Base-by-base conservation (phyloP, 2,797 vertebrate genomes). In the Malacoraja senta region DNA sequence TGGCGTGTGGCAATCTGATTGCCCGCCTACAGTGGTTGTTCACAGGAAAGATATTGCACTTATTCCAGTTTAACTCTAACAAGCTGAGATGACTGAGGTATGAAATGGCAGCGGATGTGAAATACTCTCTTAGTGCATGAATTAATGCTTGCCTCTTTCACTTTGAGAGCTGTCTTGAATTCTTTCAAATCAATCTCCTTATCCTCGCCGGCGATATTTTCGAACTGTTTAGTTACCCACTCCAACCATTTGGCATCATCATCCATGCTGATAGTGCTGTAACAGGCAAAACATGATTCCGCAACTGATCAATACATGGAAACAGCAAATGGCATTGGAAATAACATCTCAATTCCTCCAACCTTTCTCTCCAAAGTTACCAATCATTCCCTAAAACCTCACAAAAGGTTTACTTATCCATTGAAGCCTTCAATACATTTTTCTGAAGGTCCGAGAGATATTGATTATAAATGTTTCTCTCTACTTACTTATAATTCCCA, bases 161-260 rank as follows among this genome's bases (percentile, higher is more conserved):
- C 97, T 58, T 97, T 97, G 8, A 98, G 97, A 0, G 97, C 97
- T 0, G 95, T 95, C 94, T 98, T 98, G 94, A 98, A 99, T 95
- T 97, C 97, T 0, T 98, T 95, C 77, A 98, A 88, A 94, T 95
- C 83, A 12, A 98, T 98, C 93, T 98, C 97, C 93, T 96, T 95
- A 94, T 97, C 97, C 0, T 97, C 96, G 53, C 98, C 98, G 0
- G 97, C 97, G 13, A 97, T 97, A 94, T 93, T 97, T 95, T 97
- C 96, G 0, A 98, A 98, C 95, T 97, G 97, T 93, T 95, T 96
- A 44, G 96, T 97, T 83, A 98, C 97, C 98, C 98, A 97, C 83
- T 95, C 96, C 94, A 99, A 96, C 98, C 98, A 98, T 93, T 96
- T 96, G 0, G 96, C 78, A 0, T 98, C 97, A 2, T 98, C 97